Conservation (phyloP, 1,140 invertebrate genomes). For the Medauroidea extradentata region DNA sequence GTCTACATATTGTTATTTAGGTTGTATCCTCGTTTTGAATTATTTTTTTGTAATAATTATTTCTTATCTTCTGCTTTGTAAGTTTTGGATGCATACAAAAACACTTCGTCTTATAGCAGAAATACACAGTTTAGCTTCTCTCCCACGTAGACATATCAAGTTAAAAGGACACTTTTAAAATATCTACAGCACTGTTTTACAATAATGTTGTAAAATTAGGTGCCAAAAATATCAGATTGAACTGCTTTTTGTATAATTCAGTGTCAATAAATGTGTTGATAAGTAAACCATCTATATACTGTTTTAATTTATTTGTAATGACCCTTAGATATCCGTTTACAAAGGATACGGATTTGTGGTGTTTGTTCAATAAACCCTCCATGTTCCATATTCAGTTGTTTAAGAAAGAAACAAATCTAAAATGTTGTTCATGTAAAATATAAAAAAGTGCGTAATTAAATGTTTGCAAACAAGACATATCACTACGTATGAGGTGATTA, state of each 20-base stretch:
- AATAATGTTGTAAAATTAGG: slow-evolving; percentile 13
- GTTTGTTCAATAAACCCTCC: no score
- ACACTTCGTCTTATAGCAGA: background rate
- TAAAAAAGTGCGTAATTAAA: no score
- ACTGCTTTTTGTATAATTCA: slow-evolving; percentile 19
- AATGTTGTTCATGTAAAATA: no score
- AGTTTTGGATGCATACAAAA: background rate
- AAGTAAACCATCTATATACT: background rate
- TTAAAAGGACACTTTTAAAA: slow-evolving; percentile 6
- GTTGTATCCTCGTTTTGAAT: background rate
- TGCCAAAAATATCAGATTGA: slow-evolving; percentile 15
- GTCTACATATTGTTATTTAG: no score
- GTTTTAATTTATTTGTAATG: background rate
- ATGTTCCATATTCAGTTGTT: no score
- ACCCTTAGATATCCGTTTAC: no score
- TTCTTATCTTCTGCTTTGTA: background rate
- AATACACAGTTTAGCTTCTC: slow-evolving; percentile 11
- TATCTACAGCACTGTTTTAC: slow-evolving; percentile 15
- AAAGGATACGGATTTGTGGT: no score
- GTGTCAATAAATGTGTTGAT: slow-evolving; percentile 19
- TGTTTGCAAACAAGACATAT: no score
- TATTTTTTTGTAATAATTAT: background rate
- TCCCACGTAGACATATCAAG: slow-evolving; percentile 17
- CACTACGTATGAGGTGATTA: no score
- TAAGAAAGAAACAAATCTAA: no score